Conservation (phyloP, 2,113 vertebrate genomes). For the Odocoileus hemionus region DNA sequence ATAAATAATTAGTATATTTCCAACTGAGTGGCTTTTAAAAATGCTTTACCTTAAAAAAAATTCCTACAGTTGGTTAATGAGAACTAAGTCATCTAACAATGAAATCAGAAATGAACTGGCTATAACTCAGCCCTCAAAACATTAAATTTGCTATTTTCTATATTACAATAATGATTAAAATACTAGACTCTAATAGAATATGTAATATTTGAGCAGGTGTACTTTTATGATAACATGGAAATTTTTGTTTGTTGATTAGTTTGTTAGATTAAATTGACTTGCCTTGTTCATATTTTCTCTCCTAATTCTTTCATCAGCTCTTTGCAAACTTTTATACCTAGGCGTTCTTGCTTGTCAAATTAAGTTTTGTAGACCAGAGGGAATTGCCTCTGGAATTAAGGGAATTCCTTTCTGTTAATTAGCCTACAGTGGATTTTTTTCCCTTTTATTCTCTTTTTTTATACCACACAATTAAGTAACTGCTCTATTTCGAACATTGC, state of each 20-base stretch:
- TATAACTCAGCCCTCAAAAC: neutral
- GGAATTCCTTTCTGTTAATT: neutral
- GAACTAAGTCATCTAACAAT: neutral
- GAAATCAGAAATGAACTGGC: neutral
- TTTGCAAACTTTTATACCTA: neutral
- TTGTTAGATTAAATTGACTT: neutral
- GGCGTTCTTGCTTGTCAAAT: neutral
- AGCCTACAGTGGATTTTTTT: neutral
- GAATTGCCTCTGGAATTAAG: neutral
- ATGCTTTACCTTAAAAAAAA: neutral
- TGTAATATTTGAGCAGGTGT: neutral
- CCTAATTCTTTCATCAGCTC: neutral
- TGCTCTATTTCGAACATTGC: neutral
- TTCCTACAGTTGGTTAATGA: neutral
- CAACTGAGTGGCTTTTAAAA: neutral
- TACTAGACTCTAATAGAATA: neutral
- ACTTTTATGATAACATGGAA: conserved; percentile 3
- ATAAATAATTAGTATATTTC: neutral
- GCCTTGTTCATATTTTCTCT: neutral
- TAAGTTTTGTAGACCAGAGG: neutral
- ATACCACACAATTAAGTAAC: neutral
- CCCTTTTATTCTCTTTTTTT: neutral
- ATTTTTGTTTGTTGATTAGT: neutral
- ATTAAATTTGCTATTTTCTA: neutral
- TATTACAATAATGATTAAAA: neutral